Percentiles rank a stretch among this genome's conserved stretches.
phyloP scores from a whole-genome alignment of 2,797 vertebrate species.

The Sebastes oblongus region DNA sequence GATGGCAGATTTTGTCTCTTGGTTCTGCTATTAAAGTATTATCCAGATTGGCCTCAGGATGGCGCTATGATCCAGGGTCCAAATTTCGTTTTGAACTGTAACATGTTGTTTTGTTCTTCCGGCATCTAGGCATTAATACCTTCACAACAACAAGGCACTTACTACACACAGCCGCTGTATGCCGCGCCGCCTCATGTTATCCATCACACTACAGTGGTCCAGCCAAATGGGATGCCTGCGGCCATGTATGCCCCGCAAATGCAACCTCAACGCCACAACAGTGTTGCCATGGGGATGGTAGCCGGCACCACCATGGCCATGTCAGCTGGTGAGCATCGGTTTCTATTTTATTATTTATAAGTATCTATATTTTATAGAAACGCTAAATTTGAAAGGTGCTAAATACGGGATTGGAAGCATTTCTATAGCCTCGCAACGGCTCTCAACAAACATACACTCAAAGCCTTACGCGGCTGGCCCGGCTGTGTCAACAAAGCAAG shows the following conservation, averaged over 20 bases:
- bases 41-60: neutral
- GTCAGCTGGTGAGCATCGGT: slow-evolving; percentile 89
- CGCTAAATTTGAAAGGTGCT: neutral
- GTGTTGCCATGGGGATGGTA: slow-evolving; percentile 97
- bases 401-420: neutral
- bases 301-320: slow-evolving; percentile 99
- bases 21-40: neutral
- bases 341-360: neutral
- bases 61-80: neutral
- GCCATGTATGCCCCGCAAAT: slow-evolving; percentile 93
- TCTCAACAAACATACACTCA: neutral
- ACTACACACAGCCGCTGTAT: slow-evolving; percentile 97
- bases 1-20: neutral
- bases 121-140: slow-evolving; percentile 62
- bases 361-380: neutral
- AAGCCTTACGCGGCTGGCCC: too few species aligned
- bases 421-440: neutral
- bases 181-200: slow-evolving; percentile 98
- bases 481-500: neutral
- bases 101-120: neutral
- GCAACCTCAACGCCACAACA: slow-evolving; percentile 85
- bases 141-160: slow-evolving; percentile 91
- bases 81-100: neutral
- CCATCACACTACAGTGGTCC: slow-evolving; percentile 99
- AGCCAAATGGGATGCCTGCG: slow-evolving; percentile 97